Evolutionary conservation across 2,888 invertebrate species (phyloP).

Genomic region (Sinohyriopsis cumingii): DNA sequence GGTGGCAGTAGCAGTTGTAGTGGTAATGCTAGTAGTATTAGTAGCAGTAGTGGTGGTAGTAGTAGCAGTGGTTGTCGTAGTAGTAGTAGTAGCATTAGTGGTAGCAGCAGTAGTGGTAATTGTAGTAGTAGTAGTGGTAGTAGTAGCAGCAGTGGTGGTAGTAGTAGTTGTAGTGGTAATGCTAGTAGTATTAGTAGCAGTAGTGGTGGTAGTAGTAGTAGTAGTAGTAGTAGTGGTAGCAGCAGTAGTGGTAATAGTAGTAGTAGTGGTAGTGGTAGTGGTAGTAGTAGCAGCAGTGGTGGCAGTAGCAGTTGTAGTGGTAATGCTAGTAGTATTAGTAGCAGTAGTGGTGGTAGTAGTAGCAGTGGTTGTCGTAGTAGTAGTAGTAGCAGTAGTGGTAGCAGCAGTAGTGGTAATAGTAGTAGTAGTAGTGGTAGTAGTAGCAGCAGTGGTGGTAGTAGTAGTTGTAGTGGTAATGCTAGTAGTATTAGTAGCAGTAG

Average conservation of each 20-base stretch:
- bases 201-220: not conserved
- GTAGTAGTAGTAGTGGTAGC: not conserved
- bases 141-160: no score
- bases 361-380: not conserved
- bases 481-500: no score
- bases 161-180: not conserved
- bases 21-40: constrained; percentile 1
- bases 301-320: constrained; percentile 12
- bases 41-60: not conserved
- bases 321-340: not conserved
- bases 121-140: not conserved
- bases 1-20: constrained; percentile 7
- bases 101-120: not conserved
- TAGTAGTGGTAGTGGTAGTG: constrained; percentile 10
- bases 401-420: constrained; percentile 1
- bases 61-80: not conserved
- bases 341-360: no score
- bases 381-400: constrained; percentile 7
- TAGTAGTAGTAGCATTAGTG: not conserved
- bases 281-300: constrained; percentile 10
- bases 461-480: no score
- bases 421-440: constrained; percentile 13
- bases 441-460: constrained; percentile 2
- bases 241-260: constrained; percentile 1
- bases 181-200: not conserved